These are phyloP conservation scores for Chaetodon trifasciatus DNA, from an alignment of 2,797 vertebrate genomes.

Conservation along the genomic window DNA sequence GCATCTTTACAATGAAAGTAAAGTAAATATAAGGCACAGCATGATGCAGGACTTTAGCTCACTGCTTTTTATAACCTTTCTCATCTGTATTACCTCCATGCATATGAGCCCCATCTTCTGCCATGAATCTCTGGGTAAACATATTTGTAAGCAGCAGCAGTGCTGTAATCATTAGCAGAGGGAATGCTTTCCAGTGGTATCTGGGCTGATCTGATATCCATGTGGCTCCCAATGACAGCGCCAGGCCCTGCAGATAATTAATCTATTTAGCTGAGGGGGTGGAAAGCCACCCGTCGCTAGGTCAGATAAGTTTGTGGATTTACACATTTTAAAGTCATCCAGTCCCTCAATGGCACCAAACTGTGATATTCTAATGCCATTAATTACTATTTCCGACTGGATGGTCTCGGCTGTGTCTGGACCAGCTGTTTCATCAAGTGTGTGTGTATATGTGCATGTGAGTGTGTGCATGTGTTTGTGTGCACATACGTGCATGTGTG, in stretches of 20 bases:
- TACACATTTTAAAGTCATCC: constrained; percentile 86
- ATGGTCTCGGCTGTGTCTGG: constrained; percentile 84
- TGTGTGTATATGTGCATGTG: constrained; percentile 39
- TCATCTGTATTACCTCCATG: constrained; percentile 16
- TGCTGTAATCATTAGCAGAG: constrained; percentile 74
- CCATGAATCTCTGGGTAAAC: constrained; percentile 58
- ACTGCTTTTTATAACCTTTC: constrained; percentile 34
- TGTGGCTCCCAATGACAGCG: constrained; percentile 70
- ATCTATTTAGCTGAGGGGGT: constrained; percentile 81
- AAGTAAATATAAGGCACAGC: constrained; percentile 22
- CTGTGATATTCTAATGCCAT: constrained; percentile 86
- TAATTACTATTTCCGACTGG: constrained; percentile 88
- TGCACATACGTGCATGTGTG: constrained; percentile 33
- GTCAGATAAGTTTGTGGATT: constrained; percentile 84
- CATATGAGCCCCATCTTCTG: constrained; percentile 34
- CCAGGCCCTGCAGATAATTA: constrained; percentile 79
- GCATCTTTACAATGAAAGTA: constrained; percentile 37
- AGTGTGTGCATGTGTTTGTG: constrained; percentile 14
- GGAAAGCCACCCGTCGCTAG: constrained; percentile 74
- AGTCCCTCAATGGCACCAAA: constrained; percentile 84
- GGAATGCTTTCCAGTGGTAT: constrained; percentile 68
- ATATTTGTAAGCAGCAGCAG: constrained; percentile 62
- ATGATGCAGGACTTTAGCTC: constrained; percentile 17
- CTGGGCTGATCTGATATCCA: constrained; percentile 74
- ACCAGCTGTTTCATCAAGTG: constrained; percentile 85